Percentiles rank a stretch among this genome's conserved stretches.
These are phyloP conservation scores for Rhyacophila evoluta DNA, from an alignment of 2,888 invertebrate genomes.

Conservation along the genomic window DNA sequence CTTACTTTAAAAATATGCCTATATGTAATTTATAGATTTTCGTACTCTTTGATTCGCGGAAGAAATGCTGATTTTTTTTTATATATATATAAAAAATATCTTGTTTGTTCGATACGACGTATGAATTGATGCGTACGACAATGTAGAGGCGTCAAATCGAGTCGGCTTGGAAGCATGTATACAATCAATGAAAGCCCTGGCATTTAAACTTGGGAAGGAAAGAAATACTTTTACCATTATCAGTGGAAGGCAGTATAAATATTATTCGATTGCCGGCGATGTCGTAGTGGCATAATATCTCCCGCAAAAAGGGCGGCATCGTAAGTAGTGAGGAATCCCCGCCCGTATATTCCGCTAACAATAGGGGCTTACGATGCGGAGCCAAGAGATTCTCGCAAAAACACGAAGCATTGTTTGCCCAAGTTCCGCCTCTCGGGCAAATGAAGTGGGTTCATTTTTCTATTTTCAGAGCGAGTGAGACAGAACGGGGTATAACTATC, in stretches of 20 bases:
- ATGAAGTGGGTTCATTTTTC: constrained; percentile 48
- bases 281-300: not conserved
- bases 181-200: too few species aligned
- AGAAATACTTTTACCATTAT: too few species aligned
- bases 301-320: constrained; percentile 11
- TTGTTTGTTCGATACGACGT: too few species aligned
- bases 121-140: too few species aligned
- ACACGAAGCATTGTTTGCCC: constrained; percentile 48
- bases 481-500: constrained; percentile 29
- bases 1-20: too few species aligned
- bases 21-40: too few species aligned
- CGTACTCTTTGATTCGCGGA: too few species aligned
- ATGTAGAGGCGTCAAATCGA: too few species aligned
- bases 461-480: constrained; percentile 33
- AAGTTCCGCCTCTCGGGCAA: constrained; percentile 37
- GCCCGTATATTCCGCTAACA: constrained; percentile 2
- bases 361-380: constrained; percentile 28
- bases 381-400: constrained; percentile 40
- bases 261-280: not conserved
- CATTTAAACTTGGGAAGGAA: too few species aligned
- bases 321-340: not conserved
- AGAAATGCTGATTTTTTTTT: too few species aligned
- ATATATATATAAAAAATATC: too few species aligned
- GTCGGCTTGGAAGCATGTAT: too few species aligned
- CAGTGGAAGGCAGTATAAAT: not conserved